Evolutionary conservation across 1,140 invertebrate species (phyloP), one percentile per base, ranked within the genome.

Genomic region (Pinna nobilis): DNA sequence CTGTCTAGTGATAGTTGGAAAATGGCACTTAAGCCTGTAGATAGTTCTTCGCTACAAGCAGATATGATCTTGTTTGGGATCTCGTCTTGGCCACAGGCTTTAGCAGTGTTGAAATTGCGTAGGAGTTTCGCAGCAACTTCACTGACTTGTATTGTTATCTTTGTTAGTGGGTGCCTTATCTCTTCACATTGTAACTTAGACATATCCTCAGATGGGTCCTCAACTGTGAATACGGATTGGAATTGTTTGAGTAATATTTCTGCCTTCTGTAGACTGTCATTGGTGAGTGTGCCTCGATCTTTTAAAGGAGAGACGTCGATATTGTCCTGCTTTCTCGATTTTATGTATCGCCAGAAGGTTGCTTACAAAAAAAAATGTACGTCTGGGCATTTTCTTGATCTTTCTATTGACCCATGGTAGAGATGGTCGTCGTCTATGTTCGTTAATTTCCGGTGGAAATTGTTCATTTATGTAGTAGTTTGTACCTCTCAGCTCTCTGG

Each of bases 291-390:
- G 15, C 51, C 32, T 6, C 30, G 69, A 11, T 20, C 32, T 55
- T 68, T 69, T 30, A 74, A 30, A 20, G 68, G 70, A 6, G 53
- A 30, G 18, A 80, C 50, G 7, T 63, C 70, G n/a, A 57, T 51
- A 23, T 61, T 68, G 49, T 74, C 63, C 57, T 77, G 44, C 53
- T 33, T 60, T 66, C 35, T 65, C 5, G 59, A 23, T 55, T 77
- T 74, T 1, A 74, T 28, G 30, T 70, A 74, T 13, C 61, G 65
- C 63, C 71, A 74, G 47, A 77, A 77, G 0, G 76, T 57, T 15
- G 51, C 50, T 35, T 51, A 32, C 25, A 51, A 51, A 23, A 4
- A 44, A 5, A 64, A 20, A 11, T 28, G 20, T 64, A 1, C 30
- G 23, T 23, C 18, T 2, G 25, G 30, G 35, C 15, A 41, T n/a